These are phyloP conservation scores for Aix galericulata DNA, from an alignment of 2,113 vertebrate genomes.

Conservation along the genomic window DNA sequence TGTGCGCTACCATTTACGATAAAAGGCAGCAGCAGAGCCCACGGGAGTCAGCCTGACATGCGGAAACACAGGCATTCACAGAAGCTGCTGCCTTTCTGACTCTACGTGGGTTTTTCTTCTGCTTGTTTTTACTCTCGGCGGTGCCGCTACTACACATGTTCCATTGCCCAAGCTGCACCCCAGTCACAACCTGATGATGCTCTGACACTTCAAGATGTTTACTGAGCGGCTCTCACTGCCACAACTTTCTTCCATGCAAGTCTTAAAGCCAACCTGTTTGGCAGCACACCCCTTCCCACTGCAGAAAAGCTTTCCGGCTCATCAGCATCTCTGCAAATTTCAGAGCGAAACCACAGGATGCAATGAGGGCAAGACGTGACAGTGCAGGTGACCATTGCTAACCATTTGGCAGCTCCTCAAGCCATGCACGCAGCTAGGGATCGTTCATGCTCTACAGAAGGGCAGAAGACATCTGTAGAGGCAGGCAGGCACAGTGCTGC, in stretches of 20 bases:
- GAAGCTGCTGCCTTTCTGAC: not conserved
- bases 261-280: not conserved
- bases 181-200: not conserved
- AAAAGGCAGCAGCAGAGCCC: not conserved
- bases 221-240: not conserved
- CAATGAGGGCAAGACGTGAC: not conserved
- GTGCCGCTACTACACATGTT: not conserved
- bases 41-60: not conserved
- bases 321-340: not conserved
- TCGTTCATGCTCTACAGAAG: not conserved
- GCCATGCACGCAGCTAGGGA: rapidly evolving
- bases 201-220: not conserved
- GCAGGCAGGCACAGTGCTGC: not conserved
- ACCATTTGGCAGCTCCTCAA: not conserved
- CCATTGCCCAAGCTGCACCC: not conserved
- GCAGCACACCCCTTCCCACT: not conserved
- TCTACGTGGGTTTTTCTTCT: not conserved
- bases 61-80: not conserved
- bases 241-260: not conserved
- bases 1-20: not conserved
- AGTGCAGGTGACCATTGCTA: not conserved
- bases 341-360: not conserved
- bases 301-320: not conserved
- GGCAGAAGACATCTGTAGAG: not conserved
- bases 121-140: not conserved